Conservation (phyloP, 2,888 invertebrate species). For the Cataglyphis livida region DNA sequence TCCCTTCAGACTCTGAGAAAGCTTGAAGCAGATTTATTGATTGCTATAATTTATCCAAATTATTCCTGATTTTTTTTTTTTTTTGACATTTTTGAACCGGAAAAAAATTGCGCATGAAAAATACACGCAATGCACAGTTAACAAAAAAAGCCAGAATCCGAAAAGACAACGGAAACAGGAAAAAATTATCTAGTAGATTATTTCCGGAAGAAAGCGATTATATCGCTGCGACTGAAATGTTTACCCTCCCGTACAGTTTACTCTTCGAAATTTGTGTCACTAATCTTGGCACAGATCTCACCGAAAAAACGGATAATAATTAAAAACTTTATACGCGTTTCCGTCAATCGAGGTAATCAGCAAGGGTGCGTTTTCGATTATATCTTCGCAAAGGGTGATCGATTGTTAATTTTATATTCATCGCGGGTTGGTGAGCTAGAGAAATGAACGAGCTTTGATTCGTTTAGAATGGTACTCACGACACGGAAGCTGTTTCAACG, state of each 20-base stretch:
- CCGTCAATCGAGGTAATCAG: neutral
- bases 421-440: neutral
- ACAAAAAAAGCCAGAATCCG: neutral
- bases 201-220: neutral
- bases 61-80: neutral
- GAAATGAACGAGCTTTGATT: neutral
- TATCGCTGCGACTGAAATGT: neutral
- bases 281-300: neutral
- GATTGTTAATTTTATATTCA: constrained; percentile 32
- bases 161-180: neutral
- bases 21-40: neutral
- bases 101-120: neutral
- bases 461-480: constrained; percentile 62
- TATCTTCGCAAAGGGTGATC: constrained; percentile 9
- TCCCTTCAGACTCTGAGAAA: neutral
- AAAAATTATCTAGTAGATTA: neutral
- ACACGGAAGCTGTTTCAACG: constrained; percentile 33
- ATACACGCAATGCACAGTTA: neutral
- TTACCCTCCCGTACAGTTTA: neutral
- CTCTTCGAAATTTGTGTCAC: neutral
- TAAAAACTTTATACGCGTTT: neutral
- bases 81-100: neutral
- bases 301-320: neutral
- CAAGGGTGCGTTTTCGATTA: neutral
- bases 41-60: neutral